Percentiles rank a stretch among this genome's conserved stretches.
phyloP scores from a whole-genome alignment of 2,888 invertebrate genomes.

The Ophion ellenae region DNA sequence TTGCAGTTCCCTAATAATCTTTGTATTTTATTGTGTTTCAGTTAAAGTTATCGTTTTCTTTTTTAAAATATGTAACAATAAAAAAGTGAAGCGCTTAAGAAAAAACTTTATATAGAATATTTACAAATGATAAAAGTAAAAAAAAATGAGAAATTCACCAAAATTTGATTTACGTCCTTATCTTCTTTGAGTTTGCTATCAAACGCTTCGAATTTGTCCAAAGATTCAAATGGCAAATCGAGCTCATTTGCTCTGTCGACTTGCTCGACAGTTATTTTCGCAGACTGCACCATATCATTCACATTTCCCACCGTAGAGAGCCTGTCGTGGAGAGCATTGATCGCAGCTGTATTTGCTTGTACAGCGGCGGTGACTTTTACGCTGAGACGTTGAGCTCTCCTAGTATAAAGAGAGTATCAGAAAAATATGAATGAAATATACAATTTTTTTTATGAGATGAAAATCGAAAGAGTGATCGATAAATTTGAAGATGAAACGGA shows the following conservation, averaged over 20 bases:
- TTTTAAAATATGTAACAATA: conserved; percentile 2
- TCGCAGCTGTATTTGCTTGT: conserved; percentile 14
- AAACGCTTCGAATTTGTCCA: conserved; percentile 9
- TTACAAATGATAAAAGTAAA: conserved; percentile 1
- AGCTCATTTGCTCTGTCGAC: conserved; percentile 15
- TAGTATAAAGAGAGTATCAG: conserved; percentile 31
- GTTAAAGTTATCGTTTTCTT: conserved; percentile 14
- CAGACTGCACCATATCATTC: conserved; percentile 8
- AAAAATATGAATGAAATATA: conserved; percentile 29
- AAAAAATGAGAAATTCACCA: conserved; percentile 17
- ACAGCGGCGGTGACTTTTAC: conserved; percentile 6
- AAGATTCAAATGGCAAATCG: too few relatives aligned
- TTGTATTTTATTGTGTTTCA: neutral
- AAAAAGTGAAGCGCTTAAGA: conserved; percentile 8
- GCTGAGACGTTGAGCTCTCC: conserved; percentile 17
- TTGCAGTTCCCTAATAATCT: too few relatives aligned
- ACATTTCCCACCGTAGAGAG: conserved; percentile 10
- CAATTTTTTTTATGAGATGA: conserved; percentile 27
- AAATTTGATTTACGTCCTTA: conserved; percentile 12
- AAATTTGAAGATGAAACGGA: conserved; percentile 14
- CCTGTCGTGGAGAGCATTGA: conserved; percentile 19
- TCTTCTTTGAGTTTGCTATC: neutral
- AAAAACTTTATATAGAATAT: too few relatives aligned
- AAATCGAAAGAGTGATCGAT: conserved; percentile 19
- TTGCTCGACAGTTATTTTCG: conserved; percentile 13